A percentile compares a stretch with the other conserved stretches of the same genome.
Conservation (phyloP, 2,113 vertebrate genomes). For the Zosterops lateralis region DNA sequence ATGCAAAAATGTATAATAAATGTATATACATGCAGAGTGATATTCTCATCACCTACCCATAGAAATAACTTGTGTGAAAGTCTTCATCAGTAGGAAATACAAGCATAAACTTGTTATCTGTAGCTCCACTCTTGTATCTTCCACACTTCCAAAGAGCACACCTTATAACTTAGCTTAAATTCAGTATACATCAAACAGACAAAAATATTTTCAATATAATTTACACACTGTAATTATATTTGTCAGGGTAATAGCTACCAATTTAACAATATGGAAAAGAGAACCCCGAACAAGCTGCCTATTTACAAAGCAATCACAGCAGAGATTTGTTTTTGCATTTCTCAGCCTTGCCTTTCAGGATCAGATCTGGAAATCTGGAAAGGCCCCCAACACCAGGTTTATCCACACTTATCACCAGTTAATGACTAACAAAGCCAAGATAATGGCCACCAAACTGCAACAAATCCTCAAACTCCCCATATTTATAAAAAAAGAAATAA, state of each 20-base stretch:
- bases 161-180: conserved; percentile 80
- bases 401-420: background rate
- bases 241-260: conserved; percentile 32
- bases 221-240: conserved; percentile 56
- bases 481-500: background rate
- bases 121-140: conserved; percentile 84
- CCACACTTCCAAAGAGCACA: conserved; percentile 82
- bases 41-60: conserved; percentile 83
- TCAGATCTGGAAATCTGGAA: background rate
- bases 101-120: conserved; percentile 83
- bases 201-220: conserved; percentile 69
- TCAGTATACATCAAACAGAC: conserved; percentile 74
- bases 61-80: conserved; percentile 80
- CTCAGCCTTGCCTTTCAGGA: conserved; percentile 30
- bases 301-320: conserved; percentile 17
- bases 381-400: background rate
- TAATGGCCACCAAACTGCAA: background rate
- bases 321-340: background rate
- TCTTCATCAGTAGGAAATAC: conserved; percentile 86
- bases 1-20: conserved; percentile 78
- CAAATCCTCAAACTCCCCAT: background rate
- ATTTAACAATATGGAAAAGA: conserved; percentile 26
- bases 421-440: background rate
- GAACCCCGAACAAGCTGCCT: background rate
- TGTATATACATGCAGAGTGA: conserved; percentile 80